These are phyloP conservation scores for Zaprionus lachaisei DNA, from an alignment of 1,140 invertebrate species.

Conservation along the genomic window DNA sequence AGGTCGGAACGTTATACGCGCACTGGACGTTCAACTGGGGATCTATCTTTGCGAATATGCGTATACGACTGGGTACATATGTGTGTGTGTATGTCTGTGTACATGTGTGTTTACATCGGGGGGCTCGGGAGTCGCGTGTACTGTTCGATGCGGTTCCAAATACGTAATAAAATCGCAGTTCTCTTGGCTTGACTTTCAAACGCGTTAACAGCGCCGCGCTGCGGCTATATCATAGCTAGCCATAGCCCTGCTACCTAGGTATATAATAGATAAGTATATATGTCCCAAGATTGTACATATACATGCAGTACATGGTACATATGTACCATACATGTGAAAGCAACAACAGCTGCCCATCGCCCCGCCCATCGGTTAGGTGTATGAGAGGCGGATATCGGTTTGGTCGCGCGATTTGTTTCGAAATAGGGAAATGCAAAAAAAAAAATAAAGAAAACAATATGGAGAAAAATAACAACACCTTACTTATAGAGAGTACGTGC, in stretches of 20 bases:
- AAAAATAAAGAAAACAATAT: not conserved
- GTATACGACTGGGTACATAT: not conserved
- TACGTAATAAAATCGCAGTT: slow-evolving; percentile 58
- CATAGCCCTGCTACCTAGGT: not conserved
- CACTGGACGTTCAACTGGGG: not conserved
- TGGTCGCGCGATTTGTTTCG: slow-evolving; percentile 4
- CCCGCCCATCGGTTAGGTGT: not conserved
- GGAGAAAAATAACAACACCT: not conserved
- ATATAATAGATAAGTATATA: slow-evolving; percentile 28
- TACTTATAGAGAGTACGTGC: not conserved
- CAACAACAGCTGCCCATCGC: slow-evolving; percentile 4
- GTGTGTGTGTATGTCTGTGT: not conserved
- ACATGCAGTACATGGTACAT: not conserved
- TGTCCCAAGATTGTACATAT: slow-evolving; percentile 8
- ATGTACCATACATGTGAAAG: not conserved
- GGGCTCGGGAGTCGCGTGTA: slow-evolving; percentile 29
- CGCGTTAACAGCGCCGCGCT: slow-evolving; percentile 22
- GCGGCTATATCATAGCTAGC: slow-evolving; percentile 13
- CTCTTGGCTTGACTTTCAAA: slow-evolving; percentile 68
- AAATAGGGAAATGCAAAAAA: slow-evolving; percentile 3
- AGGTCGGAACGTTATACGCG: slow-evolving; percentile 16
- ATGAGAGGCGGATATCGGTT: slow-evolving; percentile 3
- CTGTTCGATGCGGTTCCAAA: slow-evolving; percentile 64
- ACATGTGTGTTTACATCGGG: not conserved
- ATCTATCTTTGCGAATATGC: slow-evolving; percentile 5